phyloP scores from a whole-genome alignment of 30 jellyfish, hydroid and myxozoan species.

The Aurelia sp. region DNA sequence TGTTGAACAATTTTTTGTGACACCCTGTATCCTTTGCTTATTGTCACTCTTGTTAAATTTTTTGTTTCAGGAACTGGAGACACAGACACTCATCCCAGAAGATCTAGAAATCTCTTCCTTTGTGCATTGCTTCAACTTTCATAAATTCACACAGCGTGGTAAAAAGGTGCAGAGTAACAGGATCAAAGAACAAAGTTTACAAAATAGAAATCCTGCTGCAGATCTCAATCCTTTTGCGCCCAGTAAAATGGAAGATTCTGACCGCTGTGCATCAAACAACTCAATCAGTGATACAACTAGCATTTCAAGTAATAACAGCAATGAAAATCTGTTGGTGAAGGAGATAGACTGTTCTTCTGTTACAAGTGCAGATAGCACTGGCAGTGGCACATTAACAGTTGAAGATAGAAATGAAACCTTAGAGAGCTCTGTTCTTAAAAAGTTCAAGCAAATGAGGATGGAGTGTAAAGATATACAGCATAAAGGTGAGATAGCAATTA shows the following conservation, averaged over 20 bases:
- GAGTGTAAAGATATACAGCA: no score
- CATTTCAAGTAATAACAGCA: not conserved
- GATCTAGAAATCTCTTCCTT: conserved; percentile 9
- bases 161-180: not conserved
- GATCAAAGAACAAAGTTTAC: not conserved
- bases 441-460: no score
- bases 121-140: conserved; percentile 41
- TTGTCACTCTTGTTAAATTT: no score
- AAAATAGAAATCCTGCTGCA: conserved; percentile 23
- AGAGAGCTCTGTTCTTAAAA: no score
- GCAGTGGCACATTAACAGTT: not conserved
- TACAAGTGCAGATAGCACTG: conserved; percentile 15
- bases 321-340: conserved; percentile 1
- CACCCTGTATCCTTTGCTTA: no score
- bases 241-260: conserved; percentile 10
- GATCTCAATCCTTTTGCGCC: conserved; percentile 46
- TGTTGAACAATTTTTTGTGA: no score
- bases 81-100: conserved; percentile 10
- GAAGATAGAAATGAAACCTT: not conserved
- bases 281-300: not conserved
- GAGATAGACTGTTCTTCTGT: conserved; percentile 25
- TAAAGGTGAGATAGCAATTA: no score
- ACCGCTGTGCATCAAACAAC: conserved; percentile 17
- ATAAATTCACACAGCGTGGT: conserved; percentile 32
- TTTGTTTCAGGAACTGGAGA: no score